phyloP scores from a whole-genome alignment of 2,888 invertebrate genomes.

The Oscheius onirici region DNA sequence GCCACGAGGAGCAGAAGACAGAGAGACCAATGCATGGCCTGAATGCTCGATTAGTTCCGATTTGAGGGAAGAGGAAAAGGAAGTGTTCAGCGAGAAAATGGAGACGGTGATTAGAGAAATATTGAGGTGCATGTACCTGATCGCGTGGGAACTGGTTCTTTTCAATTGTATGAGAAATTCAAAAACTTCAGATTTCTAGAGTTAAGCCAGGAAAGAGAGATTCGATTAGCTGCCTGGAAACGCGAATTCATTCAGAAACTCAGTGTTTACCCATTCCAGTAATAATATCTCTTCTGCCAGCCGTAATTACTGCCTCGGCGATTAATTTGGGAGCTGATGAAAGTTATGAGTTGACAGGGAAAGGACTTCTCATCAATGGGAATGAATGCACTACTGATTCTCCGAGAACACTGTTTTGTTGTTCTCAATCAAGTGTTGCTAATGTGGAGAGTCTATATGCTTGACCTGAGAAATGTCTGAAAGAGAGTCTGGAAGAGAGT shows the following conservation, averaged over 20 bases:
- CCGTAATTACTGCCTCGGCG: too few relatives aligned
- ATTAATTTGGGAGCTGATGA: too few relatives aligned
- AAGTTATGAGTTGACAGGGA: too few relatives aligned
- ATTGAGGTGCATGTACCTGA: neutral
- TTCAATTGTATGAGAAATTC: neutral
- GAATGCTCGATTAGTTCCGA: neutral
- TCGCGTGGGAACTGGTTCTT: neutral
- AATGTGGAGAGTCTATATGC: too few relatives aligned
- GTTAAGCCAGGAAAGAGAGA: too few relatives aligned
- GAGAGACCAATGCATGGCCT: conserved; percentile 13
- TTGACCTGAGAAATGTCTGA: neutral
- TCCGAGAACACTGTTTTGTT: neutral
- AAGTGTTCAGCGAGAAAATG: neutral
- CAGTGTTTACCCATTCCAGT: too few relatives aligned
- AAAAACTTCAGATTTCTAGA: neutral
- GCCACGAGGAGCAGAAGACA: neutral
- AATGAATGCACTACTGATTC: too few relatives aligned
- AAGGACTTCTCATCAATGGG: too few relatives aligned
- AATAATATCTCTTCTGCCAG: too few relatives aligned
- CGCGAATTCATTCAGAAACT: too few relatives aligned
- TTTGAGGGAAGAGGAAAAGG: neutral
- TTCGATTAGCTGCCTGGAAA: too few relatives aligned
- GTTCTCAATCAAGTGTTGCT: too few relatives aligned
- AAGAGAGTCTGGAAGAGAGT: neutral
- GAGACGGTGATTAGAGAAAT: neutral